phyloP scores from a whole-genome alignment of 2,888 invertebrate species.

The Corbicula japonica region DNA sequence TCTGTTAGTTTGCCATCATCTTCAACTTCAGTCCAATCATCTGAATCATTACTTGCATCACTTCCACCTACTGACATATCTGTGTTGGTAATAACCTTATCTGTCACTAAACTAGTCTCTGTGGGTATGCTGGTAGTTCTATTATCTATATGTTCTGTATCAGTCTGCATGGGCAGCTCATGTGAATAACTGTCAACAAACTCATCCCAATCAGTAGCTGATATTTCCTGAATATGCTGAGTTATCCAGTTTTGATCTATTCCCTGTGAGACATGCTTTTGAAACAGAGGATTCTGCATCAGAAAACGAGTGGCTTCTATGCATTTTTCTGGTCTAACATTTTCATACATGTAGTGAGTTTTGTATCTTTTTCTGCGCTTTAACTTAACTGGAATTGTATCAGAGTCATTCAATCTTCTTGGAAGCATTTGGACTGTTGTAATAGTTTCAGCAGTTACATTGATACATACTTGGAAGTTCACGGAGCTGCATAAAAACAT shows the following conservation, averaged over 20 bases:
- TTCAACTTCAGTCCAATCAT: conserved; percentile 30
- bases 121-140: too few species aligned
- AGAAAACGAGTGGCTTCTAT: conserved; percentile 29
- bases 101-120: too few species aligned
- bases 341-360: conserved; percentile 46
- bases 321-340: conserved; percentile 40
- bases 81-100: too few species aligned
- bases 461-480: conserved; percentile 49
- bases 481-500: conserved; percentile 44
- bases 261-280: conserved; percentile 33
- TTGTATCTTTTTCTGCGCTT: conserved; percentile 42
- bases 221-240: too few species aligned
- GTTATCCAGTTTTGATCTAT: conserved; percentile 29
- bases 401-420: conserved; percentile 7
- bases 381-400: conserved; percentile 36
- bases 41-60: conserved; percentile 11
- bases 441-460: conserved; percentile 42
- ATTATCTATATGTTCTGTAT: too few species aligned
- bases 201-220: too few species aligned
- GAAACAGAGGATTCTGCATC: conserved; percentile 32
- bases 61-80: conserved; percentile 42
- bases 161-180: too few species aligned
- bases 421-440: conserved; percentile 40
- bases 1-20: too few species aligned
- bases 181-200: too few species aligned